Conservation (phyloP, 2,888 invertebrate genomes). For the Pardosa pseudoannulata region DNA sequence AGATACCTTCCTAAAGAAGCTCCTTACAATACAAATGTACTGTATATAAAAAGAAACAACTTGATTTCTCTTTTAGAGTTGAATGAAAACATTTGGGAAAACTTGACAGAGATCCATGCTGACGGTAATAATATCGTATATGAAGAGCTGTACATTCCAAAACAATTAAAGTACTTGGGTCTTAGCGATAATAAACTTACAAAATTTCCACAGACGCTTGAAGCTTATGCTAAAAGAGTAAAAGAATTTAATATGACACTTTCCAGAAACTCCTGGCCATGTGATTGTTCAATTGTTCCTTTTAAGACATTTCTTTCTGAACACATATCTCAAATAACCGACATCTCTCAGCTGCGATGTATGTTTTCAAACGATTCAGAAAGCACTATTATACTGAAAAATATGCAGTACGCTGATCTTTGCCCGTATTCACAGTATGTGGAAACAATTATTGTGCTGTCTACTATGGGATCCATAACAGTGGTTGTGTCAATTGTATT, state of each 20-base stretch:
- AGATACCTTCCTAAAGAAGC: not conserved
- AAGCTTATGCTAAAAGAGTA: not conserved
- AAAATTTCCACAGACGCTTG: not conserved
- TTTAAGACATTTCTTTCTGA: not conserved
- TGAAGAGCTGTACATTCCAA: not conserved
- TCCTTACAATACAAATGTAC: not conserved
- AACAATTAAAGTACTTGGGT: not conserved
- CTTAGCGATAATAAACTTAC: not conserved
- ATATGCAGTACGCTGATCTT: not conserved
- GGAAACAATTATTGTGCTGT: not conserved
- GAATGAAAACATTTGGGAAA: not conserved
- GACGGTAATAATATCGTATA: slow-evolving; percentile 2
- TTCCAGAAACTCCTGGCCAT: not conserved
- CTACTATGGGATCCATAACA: no score
- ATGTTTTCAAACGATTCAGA: not conserved
- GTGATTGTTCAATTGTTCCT: not conserved
- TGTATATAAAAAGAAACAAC: slow-evolving; percentile 9
- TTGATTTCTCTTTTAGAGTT: not conserved
- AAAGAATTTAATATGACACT: not conserved
- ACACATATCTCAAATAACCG: not conserved
- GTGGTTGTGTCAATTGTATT: slow-evolving; percentile 31
- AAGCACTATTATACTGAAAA: not conserved
- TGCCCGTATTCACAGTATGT: not conserved
- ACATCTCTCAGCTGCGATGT: not conserved
- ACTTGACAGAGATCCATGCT: slow-evolving; percentile 3